Evolutionary conservation across 2,113 vertebrate species (phyloP), one percentile per base, ranked within the genome.

Genomic region (Oreochromis tanganicae): DNA sequence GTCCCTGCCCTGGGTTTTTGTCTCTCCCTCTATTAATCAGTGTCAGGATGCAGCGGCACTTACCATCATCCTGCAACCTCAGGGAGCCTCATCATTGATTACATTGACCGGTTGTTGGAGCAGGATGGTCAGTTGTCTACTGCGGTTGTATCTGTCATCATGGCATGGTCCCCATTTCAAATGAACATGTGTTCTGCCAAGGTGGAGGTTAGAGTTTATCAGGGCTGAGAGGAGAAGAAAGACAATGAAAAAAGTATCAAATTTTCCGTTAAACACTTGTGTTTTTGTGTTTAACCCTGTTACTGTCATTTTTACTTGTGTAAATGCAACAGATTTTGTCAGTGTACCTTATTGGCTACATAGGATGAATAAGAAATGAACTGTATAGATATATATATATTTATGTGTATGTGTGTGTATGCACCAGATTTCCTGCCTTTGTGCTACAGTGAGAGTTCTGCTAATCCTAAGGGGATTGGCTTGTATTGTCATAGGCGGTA

Each of bases 1-100:
- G 85, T 92, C 81, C 56, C 86, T 52, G 68, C 66, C 12, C 91
- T 50, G 85, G 71, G 43, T 82, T 93, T 90, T 87, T 85, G 85
- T 85, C 85, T 78, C 86, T 85, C 83, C 50, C 85, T 89, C 92
- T 90, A 93, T 95, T 94, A 89, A 94, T 94, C 94, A 93, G 80
- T 89, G 92, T 83, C 82, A 12, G 57, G 66, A 87, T 90, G 84
- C 91, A 54, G 75, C 8, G 9, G 61, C 85, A 54, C 84, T 89
- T 46, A 48, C 80, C 78, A 38, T 89, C 89, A 85, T 84, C 87
- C 85, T 43, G 34, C 87, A 88, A 81, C 89, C 91, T 84, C 85
- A 2, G 82, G 75, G 89, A 91, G 59, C 36, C 82, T 85, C 89
- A 27, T 59, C 88, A 90, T 90, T 92, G 91, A 94, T 95, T 94